Conservation (phyloP, 2,797 vertebrate genomes). For the Poecilia wingei region DNA sequence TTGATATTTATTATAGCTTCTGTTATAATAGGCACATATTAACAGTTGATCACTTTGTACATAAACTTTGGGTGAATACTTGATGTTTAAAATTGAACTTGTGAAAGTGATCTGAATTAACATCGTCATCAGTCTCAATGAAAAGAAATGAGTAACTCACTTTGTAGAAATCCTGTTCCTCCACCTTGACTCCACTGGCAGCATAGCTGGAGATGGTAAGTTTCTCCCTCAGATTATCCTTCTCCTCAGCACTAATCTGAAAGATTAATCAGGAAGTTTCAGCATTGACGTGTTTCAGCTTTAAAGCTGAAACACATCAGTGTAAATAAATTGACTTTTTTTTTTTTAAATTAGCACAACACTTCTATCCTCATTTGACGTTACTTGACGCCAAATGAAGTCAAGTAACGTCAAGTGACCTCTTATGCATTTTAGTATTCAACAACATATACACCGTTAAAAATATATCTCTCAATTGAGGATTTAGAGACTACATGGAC, state of each 20-base stretch:
- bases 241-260: constrained; percentile 86
- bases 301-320: constrained; percentile 20
- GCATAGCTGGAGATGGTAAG: constrained; percentile 83
- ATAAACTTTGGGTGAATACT: neutral
- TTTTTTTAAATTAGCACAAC: neutral
- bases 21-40: neutral
- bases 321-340: constrained; percentile 17
- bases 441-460: neutral
- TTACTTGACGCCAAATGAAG: neutral
- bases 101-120: neutral
- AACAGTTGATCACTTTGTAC: neutral
- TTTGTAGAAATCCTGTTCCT: constrained; percentile 87
- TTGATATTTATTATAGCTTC: neutral
- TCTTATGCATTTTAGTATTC: neutral
- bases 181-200: constrained; percentile 68
- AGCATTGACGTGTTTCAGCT: constrained; percentile 2
- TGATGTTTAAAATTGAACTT: neutral
- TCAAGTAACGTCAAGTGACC: no score
- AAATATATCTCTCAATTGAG: neutral
- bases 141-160: constrained; percentile 72
- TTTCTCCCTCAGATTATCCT: constrained; percentile 74
- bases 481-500: neutral
- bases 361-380: constrained; percentile 3
- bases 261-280: constrained; percentile 44
- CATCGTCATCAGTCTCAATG: constrained; percentile 3